Base-by-base conservation (phyloP, 2,888 invertebrate species). In the Tinea trinotella region DNA sequence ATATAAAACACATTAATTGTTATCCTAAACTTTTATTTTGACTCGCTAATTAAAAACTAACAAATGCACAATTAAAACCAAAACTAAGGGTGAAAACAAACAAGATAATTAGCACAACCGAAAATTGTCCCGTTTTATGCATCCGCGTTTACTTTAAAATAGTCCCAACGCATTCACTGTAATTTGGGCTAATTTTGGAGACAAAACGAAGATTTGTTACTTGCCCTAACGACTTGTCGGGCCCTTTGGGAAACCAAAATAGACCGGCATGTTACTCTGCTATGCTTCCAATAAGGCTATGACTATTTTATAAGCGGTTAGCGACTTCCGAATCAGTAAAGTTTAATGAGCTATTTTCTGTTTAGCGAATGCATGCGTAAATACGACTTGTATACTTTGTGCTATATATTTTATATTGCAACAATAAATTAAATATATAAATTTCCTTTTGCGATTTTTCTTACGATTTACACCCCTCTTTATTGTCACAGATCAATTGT, bases 151-250 rank as follows among this genome's bases (percentile, higher is more conserved):
- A 12, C 6, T 24, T 19, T 24, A 48, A 22, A 50, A 50, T 3
- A 7, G 24, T 50, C 50, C 13, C 24, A 50, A 48, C 48, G 50
- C 50, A 24, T 50, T 50, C 50, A 50, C 15, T 1, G 53, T 22
- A 53, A 53, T 53, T 36, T 53, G 36, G 44, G 17, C 44, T 53
- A 53, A 53, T 50, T 55, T 55, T 40, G 52, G 35, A 50, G 35
- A 55, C 55, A 57, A 57, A 57, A 57, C 55, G 44, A 54, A 55
- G 53, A 56, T 56, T 54, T 56, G 56, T 56, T 35, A 12, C 54
- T 50, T 52, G 53, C 55, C 50, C 48, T 55, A 55, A 56, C 56
- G 53, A 56, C 55, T 53, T 53, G 56, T 55, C 54, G 50, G 50
- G 3, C 50, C 50, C 50, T 50, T 50, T 50, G 22, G 50, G 18